Evolutionary conservation across 2,113 vertebrate species (phyloP).

Genomic region (Mola mola): DNA sequence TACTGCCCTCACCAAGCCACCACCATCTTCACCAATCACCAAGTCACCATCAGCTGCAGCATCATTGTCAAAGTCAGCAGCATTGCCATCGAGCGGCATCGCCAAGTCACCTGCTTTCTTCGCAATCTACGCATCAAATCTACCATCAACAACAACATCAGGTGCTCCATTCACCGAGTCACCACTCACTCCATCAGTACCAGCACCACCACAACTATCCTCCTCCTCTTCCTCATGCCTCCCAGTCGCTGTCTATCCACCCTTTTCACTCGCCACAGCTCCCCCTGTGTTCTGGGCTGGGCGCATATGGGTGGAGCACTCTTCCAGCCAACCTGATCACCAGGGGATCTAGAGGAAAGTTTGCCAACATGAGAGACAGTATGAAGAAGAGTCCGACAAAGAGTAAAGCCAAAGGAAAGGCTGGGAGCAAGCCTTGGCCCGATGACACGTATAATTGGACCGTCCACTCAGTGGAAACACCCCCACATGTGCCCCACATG

Average conservation of each 20-base stretch:
- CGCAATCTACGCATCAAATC: slow-evolving; percentile 21
- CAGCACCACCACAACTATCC: slow-evolving; percentile 52
- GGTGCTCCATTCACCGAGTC: slow-evolving; percentile 16
- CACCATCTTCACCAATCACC: slow-evolving; percentile 52
- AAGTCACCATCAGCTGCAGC: slow-evolving; percentile 52
- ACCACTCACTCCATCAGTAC: too few relatives aligned
- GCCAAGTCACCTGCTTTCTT: slow-evolving; percentile 40
- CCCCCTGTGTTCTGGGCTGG: slow-evolving; percentile 50
- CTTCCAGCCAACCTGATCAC: slow-evolving; percentile 78
- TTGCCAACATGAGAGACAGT: slow-evolving; percentile 84
- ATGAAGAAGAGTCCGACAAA: slow-evolving; percentile 88
- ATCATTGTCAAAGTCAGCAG: slow-evolving; percentile 27
- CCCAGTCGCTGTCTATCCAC: slow-evolving; percentile 73
- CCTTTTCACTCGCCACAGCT: slow-evolving; percentile 70
- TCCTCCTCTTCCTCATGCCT: slow-evolving; percentile 68
- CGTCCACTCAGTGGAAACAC: slow-evolving; percentile 71
- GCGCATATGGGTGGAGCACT: slow-evolving; percentile 77
- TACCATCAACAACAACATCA: slow-evolving; percentile 49
- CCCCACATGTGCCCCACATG: slow-evolving; percentile 31
- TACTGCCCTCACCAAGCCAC: slow-evolving; percentile 58
- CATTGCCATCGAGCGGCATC: slow-evolving; percentile 25
- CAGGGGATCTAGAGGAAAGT: slow-evolving; percentile 75
- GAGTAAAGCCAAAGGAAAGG: slow-evolving; percentile 84
- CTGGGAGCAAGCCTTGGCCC: slow-evolving; percentile 77
- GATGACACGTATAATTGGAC: slow-evolving; percentile 77